A percentile compares a stretch with the other conserved stretches of the same genome.
Conservation (phyloP, 2,113 vertebrate genomes). For the Pangasianodon gigas region DNA sequence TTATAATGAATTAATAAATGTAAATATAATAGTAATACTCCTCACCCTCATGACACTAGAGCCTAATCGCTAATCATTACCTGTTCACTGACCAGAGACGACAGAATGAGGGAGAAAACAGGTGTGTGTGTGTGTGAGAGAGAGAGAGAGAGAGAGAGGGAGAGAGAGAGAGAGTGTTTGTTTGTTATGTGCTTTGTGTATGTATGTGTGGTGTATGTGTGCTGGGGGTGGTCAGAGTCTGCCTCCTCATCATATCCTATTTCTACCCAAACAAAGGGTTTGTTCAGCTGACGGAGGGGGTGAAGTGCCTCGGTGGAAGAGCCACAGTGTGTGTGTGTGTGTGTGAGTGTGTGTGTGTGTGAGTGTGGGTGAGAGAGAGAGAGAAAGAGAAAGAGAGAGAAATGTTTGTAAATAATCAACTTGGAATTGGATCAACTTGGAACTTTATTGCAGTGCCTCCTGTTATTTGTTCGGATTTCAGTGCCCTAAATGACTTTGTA, state of each 20-base stretch:
- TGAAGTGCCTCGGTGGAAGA: slow-evolving; percentile 32
- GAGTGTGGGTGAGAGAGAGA: neutral
- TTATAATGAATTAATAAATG: neutral
- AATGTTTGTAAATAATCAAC: neutral
- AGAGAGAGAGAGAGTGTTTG: neutral
- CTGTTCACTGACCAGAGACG: slow-evolving; percentile 21
- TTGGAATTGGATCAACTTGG: neutral
- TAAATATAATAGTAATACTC: neutral
- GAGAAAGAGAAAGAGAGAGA: neutral
- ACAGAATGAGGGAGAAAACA: neutral
- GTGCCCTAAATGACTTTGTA: neutral
- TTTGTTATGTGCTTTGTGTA: neutral
- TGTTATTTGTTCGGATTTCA: neutral
- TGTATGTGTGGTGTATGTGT: slow-evolving; percentile 15
- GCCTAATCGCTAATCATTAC: slow-evolving; percentile 42
- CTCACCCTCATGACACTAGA: neutral
- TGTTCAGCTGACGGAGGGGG: slow-evolving; percentile 41
- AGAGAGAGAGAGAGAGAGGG: no score
- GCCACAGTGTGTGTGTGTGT: slow-evolving; percentile 8
- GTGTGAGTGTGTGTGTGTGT: neutral
- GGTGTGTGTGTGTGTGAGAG: neutral
- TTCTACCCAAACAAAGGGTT: slow-evolving; percentile 52
- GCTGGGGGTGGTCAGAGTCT: slow-evolving; percentile 20
- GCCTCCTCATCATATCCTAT: slow-evolving; percentile 45
- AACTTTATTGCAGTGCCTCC: neutral